A percentile compares a stretch with the other conserved stretches of the same genome.
phyloP scores from a whole-genome alignment of 2,113 vertebrate species.

The Rhombomys opimus region DNA sequence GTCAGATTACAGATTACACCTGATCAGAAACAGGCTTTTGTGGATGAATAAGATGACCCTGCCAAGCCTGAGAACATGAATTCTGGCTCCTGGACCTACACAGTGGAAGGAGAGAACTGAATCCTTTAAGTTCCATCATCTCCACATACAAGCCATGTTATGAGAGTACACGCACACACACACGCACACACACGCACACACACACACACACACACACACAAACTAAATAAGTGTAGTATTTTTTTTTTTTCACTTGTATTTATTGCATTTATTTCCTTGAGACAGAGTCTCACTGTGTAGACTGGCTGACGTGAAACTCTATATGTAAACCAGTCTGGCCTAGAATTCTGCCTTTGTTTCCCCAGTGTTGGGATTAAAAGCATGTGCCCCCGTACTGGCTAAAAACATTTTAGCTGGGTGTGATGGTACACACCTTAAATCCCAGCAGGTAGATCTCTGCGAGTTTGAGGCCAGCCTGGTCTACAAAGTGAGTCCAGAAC shows the following conservation, averaged over 20 bases:
- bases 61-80: not conserved
- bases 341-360: not conserved
- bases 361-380: not conserved
- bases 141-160: not conserved
- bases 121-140: not conserved
- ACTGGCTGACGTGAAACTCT: not conserved
- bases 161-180: not conserved
- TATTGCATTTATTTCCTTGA: not conserved
- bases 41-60: not conserved
- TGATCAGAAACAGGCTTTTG: not conserved
- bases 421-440: too few species aligned
- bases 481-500: too few species aligned
- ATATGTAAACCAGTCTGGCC: not conserved
- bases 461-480: too few species aligned
- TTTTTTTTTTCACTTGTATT: not conserved
- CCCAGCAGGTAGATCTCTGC: too few species aligned
- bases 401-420: too few species aligned
- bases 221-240: not conserved
- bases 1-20: not conserved
- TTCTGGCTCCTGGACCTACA: not conserved
- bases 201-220: accelerated
- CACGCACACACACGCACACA: accelerated
- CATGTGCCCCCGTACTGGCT: not conserved
- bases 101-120: not conserved
- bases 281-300: not conserved